These are phyloP conservation scores for Didymodactylos carnosus DNA, from an alignment of 2,888 invertebrate species.

Conservation along the genomic window DNA sequence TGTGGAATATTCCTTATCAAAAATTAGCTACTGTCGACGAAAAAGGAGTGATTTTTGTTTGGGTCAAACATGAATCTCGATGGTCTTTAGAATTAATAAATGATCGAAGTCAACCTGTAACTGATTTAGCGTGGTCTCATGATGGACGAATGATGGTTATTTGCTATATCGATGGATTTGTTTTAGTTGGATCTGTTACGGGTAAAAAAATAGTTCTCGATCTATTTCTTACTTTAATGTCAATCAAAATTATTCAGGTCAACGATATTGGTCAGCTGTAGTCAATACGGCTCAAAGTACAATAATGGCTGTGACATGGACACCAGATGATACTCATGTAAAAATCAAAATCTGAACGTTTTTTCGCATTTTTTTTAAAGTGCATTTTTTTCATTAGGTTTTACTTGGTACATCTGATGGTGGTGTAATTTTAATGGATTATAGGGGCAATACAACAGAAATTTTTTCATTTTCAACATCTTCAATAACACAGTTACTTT, in stretches of 20 bases:
- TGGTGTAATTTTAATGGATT: slow-evolving; percentile 80
- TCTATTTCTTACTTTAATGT: too few species aligned
- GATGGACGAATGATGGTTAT: slow-evolving; percentile 94
- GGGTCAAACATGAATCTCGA: slow-evolving; percentile 89
- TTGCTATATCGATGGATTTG: slow-evolving; percentile 95
- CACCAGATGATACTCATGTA: slow-evolving; percentile 75
- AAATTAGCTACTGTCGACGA: slow-evolving; percentile 91
- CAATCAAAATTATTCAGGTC: too few species aligned
- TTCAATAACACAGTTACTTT: not conserved
- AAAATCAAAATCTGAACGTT: not conserved
- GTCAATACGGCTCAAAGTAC: slow-evolving; percentile 64
- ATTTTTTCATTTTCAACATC: not conserved
- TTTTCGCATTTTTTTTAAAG: too few species aligned
- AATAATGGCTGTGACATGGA: slow-evolving; percentile 91
- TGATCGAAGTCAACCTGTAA: slow-evolving; percentile 74
- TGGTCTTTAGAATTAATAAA: slow-evolving; percentile 98
- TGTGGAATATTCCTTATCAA: slow-evolving; percentile 96
- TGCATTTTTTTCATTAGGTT: slow-evolving; percentile 32
- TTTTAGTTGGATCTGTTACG: slow-evolving; percentile 83
- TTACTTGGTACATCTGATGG: slow-evolving; percentile 85
- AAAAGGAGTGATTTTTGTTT: slow-evolving; percentile 90
- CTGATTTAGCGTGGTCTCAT: slow-evolving; percentile 94
- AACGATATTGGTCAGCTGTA: slow-evolving; percentile 94
- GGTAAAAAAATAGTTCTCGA: too few species aligned
- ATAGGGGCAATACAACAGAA: slow-evolving; percentile 3